Percentiles rank a stretch among this genome's conserved stretches.
Conservation (phyloP, 2,888 invertebrate species). For the Fragum whitleyi region DNA sequence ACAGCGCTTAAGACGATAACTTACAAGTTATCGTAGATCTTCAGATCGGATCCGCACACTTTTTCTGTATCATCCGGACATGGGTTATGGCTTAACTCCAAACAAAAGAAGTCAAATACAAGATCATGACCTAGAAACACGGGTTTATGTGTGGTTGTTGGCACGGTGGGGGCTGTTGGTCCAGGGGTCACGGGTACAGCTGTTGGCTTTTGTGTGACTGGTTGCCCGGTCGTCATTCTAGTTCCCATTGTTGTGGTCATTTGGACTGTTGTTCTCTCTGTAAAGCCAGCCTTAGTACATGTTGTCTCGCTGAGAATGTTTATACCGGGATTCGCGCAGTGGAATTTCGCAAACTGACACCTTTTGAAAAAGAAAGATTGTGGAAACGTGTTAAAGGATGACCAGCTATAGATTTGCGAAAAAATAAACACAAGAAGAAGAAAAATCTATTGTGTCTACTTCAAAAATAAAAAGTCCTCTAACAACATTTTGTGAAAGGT, state of each 20-base stretch:
- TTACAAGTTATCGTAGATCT: slow-evolving; percentile 52
- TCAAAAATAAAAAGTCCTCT: too few relatives aligned
- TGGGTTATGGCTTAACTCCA: slow-evolving; percentile 50
- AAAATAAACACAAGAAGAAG: too few relatives aligned
- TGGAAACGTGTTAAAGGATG: too few relatives aligned
- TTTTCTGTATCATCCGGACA: slow-evolving; percentile 48
- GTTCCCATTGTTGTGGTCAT: neutral
- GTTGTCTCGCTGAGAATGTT: slow-evolving; percentile 12
- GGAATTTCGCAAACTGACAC: slow-evolving; percentile 49
- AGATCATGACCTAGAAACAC: slow-evolving; percentile 47
- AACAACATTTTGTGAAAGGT: too few relatives aligned
- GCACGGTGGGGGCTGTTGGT: slow-evolving; percentile 19
- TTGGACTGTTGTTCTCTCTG: neutral
- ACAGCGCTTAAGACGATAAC: too few relatives aligned
- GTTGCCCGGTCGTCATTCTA: neutral
- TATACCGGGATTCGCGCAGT: slow-evolving; percentile 32
- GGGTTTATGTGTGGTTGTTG: slow-evolving; percentile 42
- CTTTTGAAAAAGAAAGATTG: slow-evolving; percentile 20
- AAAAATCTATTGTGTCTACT: too few relatives aligned
- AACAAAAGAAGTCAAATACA: slow-evolving; percentile 57
- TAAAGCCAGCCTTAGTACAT: slow-evolving; percentile 1
- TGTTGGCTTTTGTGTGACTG: neutral
- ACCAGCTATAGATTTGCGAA: too few relatives aligned
- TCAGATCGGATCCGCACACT: slow-evolving; percentile 44
- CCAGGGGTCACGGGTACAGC: neutral